phyloP scores from a whole-genome alignment of 2,888 invertebrate species.

The Bimastos eiseni region DNA sequence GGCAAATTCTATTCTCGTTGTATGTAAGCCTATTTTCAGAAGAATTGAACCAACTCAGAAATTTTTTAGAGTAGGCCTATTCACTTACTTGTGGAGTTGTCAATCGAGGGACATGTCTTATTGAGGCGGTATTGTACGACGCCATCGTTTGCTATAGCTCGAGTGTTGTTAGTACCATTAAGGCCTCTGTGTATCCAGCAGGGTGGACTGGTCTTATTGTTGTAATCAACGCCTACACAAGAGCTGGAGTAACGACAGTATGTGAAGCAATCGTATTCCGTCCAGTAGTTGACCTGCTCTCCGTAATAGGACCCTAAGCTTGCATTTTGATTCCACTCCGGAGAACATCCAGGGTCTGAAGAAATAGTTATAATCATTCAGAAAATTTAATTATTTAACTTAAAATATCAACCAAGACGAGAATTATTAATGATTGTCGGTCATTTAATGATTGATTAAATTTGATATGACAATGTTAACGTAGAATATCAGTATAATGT shows the following conservation, averaged over 20 bases:
- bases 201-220: not conserved
- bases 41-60: not conserved
- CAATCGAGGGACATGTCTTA: not conserved
- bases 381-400: too few relatives aligned
- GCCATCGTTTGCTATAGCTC: not conserved
- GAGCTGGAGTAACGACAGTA: not conserved
- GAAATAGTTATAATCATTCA: not conserved
- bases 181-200: not conserved
- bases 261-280: slow-evolving; percentile 22
- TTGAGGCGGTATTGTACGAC: slow-evolving; percentile 8
- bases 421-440: not conserved
- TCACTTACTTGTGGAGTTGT: not conserved
- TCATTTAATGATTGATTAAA: too few relatives aligned
- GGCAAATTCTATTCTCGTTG: not conserved
- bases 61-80: not conserved
- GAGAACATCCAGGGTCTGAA: not conserved
- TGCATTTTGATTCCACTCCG: not conserved
- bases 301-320: not conserved
- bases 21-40: not conserved
- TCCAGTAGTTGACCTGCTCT: slow-evolving; percentile 15
- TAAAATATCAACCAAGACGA: not conserved
- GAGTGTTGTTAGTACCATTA: not conserved
- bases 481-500: too few relatives aligned
- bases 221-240: not conserved
- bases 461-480: too few relatives aligned